phyloP scores from a whole-genome alignment of 1,140 invertebrate genomes.

The Zeugodacus cucurbitae region DNA sequence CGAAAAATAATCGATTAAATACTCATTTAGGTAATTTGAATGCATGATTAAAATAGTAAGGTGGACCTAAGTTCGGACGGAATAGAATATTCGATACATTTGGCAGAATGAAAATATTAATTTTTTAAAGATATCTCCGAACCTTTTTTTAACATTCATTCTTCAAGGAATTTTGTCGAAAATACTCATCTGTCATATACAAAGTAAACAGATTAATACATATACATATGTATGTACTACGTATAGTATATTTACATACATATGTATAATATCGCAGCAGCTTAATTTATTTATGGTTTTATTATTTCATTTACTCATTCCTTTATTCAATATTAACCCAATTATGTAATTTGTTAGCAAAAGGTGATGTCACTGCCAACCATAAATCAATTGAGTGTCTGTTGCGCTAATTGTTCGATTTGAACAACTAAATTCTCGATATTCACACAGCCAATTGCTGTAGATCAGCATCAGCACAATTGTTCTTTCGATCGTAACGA shows the following conservation, averaged over 20 bases:
- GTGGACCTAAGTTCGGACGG: no score
- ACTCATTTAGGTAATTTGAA: background rate
- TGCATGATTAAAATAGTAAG: background rate
- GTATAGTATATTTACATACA: no score
- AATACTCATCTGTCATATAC: no score
- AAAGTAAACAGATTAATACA: no score
- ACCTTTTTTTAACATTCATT: no score
- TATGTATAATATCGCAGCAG: background rate
- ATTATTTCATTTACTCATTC: background rate
- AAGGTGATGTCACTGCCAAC: background rate
- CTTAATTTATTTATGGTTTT: background rate
- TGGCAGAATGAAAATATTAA: no score
- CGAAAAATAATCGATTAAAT: background rate
- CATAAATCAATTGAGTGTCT: background rate
- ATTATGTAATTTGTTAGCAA: background rate
- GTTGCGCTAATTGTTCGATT: background rate
- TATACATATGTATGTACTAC: no score
- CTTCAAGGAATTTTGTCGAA: no score
- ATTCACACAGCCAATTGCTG: background rate
- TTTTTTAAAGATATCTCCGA: no score
- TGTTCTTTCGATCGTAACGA: background rate
- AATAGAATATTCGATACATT: no score
- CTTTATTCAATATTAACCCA: background rate
- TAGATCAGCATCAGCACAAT: background rate
- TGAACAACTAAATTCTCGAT: background rate